Percentiles rank a stretch among this genome's conserved stretches.
phyloP scores from a whole-genome alignment of 1,140 invertebrate species.

The Drosophila bocki region DNA sequence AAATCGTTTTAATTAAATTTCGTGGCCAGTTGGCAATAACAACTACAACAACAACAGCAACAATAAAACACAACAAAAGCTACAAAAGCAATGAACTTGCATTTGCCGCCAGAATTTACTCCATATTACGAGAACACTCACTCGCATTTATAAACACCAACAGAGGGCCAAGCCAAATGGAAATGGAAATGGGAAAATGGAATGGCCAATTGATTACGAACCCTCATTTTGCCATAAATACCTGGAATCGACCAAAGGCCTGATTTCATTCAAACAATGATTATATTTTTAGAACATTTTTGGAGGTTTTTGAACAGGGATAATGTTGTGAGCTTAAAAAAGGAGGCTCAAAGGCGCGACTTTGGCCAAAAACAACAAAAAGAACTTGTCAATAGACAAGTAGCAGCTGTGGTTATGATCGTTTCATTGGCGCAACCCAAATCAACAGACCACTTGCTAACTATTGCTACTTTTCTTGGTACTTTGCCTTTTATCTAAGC shows the following conservation, averaged over 20 bases:
- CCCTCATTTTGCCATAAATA: conserved; percentile 23
- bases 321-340: too few relatives aligned
- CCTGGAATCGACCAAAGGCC: conserved; percentile 4
- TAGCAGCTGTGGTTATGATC: too few relatives aligned
- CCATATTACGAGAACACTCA: conserved; percentile 7
- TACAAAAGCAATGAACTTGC: conserved; percentile 20
- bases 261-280: neutral
- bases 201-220: conserved; percentile 31
- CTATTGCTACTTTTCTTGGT: too few relatives aligned
- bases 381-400: too few relatives aligned
- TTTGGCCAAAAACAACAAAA: too few relatives aligned
- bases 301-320: neutral
- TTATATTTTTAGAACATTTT: neutral
- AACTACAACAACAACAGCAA: conserved; percentile 6
- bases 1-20: conserved; percentile 63
- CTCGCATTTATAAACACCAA: conserved; percentile 33
- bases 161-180: neutral
- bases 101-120: conserved; percentile 24
- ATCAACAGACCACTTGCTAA: too few relatives aligned
- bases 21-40: conserved; percentile 31
- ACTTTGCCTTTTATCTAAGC: too few relatives aligned
- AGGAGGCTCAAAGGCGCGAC: too few relatives aligned
- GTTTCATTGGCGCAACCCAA: too few relatives aligned
- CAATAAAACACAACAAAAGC: neutral
- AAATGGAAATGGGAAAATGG: conserved; percentile 7